Percentiles rank a stretch among this genome's conserved stretches.
Conservation (phyloP, 2,888 invertebrate species). For the Tenthredo mesomela region DNA sequence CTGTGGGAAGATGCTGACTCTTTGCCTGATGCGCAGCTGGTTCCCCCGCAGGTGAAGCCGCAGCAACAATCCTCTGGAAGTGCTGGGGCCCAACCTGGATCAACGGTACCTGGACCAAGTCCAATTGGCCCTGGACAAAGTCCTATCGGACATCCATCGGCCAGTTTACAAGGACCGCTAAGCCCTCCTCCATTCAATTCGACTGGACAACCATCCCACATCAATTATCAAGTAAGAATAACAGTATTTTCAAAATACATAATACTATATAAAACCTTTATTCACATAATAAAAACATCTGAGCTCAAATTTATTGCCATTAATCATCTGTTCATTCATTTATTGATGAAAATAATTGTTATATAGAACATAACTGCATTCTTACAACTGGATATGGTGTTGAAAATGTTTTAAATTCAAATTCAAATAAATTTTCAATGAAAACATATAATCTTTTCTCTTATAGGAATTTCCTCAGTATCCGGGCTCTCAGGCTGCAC, state of each 20-base stretch:
- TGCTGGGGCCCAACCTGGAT: slow-evolving; percentile 76
- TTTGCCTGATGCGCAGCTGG: slow-evolving; percentile 79
- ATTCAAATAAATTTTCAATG: not conserved
- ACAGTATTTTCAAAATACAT: slow-evolving; percentile 51
- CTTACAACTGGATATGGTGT: not conserved
- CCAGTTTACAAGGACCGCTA: slow-evolving; percentile 81
- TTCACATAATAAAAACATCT: not conserved
- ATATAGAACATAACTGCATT: not conserved
- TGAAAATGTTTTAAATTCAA: not conserved
- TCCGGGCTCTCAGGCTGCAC: slow-evolving; percentile 78
- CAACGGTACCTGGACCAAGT: slow-evolving; percentile 76
- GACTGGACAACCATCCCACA: slow-evolving; percentile 80
- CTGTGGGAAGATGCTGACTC: slow-evolving; percentile 77
- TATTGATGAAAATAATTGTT: not conserved
- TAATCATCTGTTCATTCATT: not conserved
- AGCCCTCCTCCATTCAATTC: slow-evolving; percentile 80
- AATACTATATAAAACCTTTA: not conserved
- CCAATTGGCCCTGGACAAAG: slow-evolving; percentile 76
- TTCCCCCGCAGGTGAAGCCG: slow-evolving; percentile 86
- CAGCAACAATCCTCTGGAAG: slow-evolving; percentile 85
- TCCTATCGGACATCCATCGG: slow-evolving; percentile 81
- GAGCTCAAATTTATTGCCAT: not conserved
- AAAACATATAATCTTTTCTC: slow-evolving; percentile 39
- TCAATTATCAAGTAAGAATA: slow-evolving; percentile 85
- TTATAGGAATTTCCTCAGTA: slow-evolving; percentile 76